Evolutionary conservation across 2,888 invertebrate species (phyloP), one percentile per base, ranked within the genome.

Genomic region (Dorcus hopei): DNA sequence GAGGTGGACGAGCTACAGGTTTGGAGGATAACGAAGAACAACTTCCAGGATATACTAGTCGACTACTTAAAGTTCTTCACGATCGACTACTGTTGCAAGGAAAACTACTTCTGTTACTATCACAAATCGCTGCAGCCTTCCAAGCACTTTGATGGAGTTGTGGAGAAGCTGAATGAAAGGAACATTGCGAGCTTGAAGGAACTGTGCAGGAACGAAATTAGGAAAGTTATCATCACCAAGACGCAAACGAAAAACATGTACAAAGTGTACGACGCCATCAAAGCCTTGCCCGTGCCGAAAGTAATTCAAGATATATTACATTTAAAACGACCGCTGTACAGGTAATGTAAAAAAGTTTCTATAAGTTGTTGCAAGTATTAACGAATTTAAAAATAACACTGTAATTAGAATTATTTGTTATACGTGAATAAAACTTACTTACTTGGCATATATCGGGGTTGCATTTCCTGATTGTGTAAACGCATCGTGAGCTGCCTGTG

Each of bases 391-490:
- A 33, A 33, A 6, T 42, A 8, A 42, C 14, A 14, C 9, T 42
- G 42, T 42, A 6, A 7, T 33, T 33, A 33, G 4, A 33, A 33
- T 6, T 33, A 33, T 33, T 33, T 19, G 9, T 3, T 38, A 9
- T 9, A 45, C 9, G n/a, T 38, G 3, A 23, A 38, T 7, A 11
- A 23, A n/a, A 54, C 26, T 16, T 33, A 42, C 69, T 75, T 73
- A 89, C 86, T 82, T 89, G 89, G 65, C 88, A 89, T 64, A 88
- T 82, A 62, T 85, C 83, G 42, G 77, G 74, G 73, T 86, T 87
- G 68, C 88, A 87, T 54, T 87, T 85, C 63, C 83, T 82, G 2
- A 93, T 84, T 9, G 86, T 86, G 66, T 92, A 82, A 4, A 83
- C 81, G 72, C 93, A 93, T 4, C 85, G 81, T 45, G 84, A 81